phyloP scores from a whole-genome alignment of 2,888 invertebrate genomes.

The Mythimna pallens region DNA sequence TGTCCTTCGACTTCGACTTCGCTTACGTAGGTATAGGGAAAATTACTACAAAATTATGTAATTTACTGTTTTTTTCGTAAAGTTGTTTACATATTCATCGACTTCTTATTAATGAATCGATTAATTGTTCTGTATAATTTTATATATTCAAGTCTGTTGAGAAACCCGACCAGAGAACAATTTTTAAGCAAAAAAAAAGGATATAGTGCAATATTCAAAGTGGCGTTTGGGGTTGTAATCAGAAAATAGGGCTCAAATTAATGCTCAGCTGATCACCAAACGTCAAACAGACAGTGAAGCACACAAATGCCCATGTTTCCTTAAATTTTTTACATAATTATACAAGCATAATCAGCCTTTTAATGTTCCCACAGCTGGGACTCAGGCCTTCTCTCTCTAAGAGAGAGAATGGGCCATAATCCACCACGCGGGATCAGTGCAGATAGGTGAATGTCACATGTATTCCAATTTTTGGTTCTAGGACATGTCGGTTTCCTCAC shows the following conservation, averaged over 20 bases:
- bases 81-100: constrained; percentile 4
- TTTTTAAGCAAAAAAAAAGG: too few species aligned
- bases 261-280: too few species aligned
- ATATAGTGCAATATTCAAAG: neutral
- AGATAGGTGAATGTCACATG: too few species aligned
- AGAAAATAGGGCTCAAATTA: neutral
- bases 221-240: neutral
- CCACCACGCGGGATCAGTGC: too few species aligned
- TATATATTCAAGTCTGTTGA: neutral
- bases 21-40: constrained; percentile 1
- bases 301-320: neutral
- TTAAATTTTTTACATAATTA: too few species aligned
- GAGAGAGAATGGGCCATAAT: too few species aligned
- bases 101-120: neutral
- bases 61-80: neutral
- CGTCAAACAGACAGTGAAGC: too few species aligned
- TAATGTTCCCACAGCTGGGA: too few species aligned
- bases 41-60: constrained; percentile 7
- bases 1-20: constrained; percentile 20
- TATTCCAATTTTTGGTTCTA: too few species aligned
- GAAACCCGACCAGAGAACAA: neutral
- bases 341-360: too few species aligned
- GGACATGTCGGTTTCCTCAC: too few species aligned
- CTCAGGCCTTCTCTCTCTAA: too few species aligned
- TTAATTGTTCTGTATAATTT: neutral